Evolutionary conservation across 1,140 invertebrate species (phyloP), one percentile per base, ranked within the genome.

Genomic region (Euwallacea fornicatus): DNA sequence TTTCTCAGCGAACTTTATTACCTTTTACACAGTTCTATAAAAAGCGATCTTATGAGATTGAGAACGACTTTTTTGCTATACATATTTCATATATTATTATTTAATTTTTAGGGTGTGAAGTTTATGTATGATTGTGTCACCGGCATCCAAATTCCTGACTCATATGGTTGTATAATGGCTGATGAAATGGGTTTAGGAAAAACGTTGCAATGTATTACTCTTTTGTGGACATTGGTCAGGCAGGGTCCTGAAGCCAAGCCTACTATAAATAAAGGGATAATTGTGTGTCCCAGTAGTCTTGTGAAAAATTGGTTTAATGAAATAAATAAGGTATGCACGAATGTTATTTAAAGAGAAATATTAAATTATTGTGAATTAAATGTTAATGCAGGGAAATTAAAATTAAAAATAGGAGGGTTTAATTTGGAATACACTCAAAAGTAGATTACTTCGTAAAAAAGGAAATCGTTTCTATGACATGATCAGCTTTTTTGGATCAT

Each of bases 111-210:
- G 86, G 98, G 98, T 42, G 98, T 99, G 0, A 97, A 97, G 80
- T 99, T 99, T 82, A 98, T 99, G 96, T 99, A 98, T 81, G 96
- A 99, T 81, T 99, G 98, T 86, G 96, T 99, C 1, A 98, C 94
- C 43, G 98, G 98, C 11, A 84, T 86, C 69, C 89, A 94, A 78
- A 98, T 98, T 72, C 91, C 93, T 72, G 85, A 89, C 75, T 93
- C 91, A 71, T 93, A 88, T 85, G 97, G 97, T 2, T 98, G 97
- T 78, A 98, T 99, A 47, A 98, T 99, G 97, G 97, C 97, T 42
- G 97, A 99, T 84, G 97, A 98, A 88, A 98, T 99, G 97, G 96
- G 93, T 42, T 74, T 93, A 6, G 98, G 98, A 0, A 99, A 99
- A 83, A 99, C 98, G 7, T 83, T 99, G 8, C 98, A 99, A 81